Base-by-base conservation (phyloP, 2,797 vertebrate species). In the Urosaurus nigricauda region DNA sequence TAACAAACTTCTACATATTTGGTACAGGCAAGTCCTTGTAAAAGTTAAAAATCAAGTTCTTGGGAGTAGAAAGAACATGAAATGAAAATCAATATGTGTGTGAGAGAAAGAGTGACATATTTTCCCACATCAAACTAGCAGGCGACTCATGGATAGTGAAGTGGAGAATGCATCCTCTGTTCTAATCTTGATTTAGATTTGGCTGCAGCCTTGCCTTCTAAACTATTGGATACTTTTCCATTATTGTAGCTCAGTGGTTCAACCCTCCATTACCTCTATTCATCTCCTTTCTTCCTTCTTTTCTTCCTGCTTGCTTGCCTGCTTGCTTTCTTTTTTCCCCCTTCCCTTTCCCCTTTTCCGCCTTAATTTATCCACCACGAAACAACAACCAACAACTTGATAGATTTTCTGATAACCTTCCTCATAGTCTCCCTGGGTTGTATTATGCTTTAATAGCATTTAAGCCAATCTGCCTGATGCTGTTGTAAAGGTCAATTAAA, bases 401-500 rank as follows among this genome's bases (percentile, higher is more conserved):
- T 94, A 77, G 88, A 85, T 95, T 96, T 94, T 95, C 94, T 91
- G 91, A 90, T 94, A 95, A 93, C 93, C 94, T 96, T 96, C 95
- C 93, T 94, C 94, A 94, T 96, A 96, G 93, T 95, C 95, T 97
- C 96, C 91, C 95, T 58, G 94, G 96, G 96, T 97, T 97, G 90
- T 92, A 94, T 96, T 95, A 91, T 37, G 92, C 95, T 96, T 96
- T 96, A 96, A 97, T 96, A 94, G 96, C 96, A 95, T 97, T 96
- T 92, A 95, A 96, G 95, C 95, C 95, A 97, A 96, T 97, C 96
- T 96, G 96, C 95, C 96, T 97, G 95, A 96, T 97, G 96, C 96
- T 95, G 93, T 95, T 96, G 94, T 95, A 97, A 97, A 97, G 97
- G 97, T 97, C 97, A 97, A 97, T 97, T 97, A 96, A 97, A 97